Base-by-base conservation (phyloP, 2,888 invertebrate genomes). In the Ochropleura plecta region DNA sequence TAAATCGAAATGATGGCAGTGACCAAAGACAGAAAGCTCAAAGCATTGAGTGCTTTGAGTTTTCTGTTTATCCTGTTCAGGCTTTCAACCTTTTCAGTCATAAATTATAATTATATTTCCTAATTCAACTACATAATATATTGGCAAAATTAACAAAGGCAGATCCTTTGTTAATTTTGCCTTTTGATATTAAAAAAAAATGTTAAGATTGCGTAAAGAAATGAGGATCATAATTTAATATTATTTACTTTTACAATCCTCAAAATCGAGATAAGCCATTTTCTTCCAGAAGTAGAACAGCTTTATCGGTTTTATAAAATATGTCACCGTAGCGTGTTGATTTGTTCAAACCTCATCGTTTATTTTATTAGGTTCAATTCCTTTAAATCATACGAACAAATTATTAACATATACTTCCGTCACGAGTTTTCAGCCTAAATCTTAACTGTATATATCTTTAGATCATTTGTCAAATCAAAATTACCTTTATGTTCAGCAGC, bases 401-500 rank as follows among this genome's bases (percentile, higher is more conserved):
- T 86, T 83, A 89, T 89, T 87, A 86, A 75, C 88, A 86, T 87
- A 87, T 82, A 88, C 90, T 92, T 91, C 91, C 91, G 90, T 92
- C 90, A 92, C 87, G 83, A 89, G 85, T 88, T 90, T 89, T 86
- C 84, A 88, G 88, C 89, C 85, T 81, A 88, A 91, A 92, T 92
- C 87, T 91, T 92, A 93, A 93, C 92, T 94, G 93, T 92, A 91
- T 87, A 89, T 88, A 88, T 88, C 85, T 89, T 84, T 18, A 88
- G 79, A 82, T 79, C 73, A 82, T 83, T 57, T 84, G 73, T 88
- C 82, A 87, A 83, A 88, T 86, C 83, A 88, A 95, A 87, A 92
- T 90, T 93, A 90, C 92, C 95, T 94, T 91, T 96, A 95, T 93
- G 81, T 73, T 86, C 79, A 86, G 83, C 66, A 82, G 71, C 70